Conservation (phyloP, 2,113 vertebrate species). For the Ardeotis arabs region DNA sequence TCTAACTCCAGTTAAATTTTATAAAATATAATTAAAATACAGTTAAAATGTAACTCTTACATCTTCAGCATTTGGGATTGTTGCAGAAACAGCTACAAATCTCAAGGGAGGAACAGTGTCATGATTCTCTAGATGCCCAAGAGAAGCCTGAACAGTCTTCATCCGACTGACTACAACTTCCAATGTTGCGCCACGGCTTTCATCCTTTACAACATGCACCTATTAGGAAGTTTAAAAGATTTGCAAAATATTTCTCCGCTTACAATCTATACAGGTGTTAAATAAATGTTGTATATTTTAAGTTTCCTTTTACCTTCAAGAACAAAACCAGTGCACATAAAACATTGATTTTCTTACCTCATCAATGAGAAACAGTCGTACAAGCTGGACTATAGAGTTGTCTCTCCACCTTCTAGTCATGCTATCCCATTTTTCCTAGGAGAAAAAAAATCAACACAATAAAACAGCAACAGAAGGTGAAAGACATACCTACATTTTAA, state of each 20-base stretch:
- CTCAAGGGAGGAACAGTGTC: constrained; percentile 77
- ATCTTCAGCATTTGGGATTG: constrained; percentile 93
- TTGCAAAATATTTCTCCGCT: not conserved
- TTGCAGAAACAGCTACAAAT: constrained; percentile 95
- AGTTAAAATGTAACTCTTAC: constrained; percentile 77
- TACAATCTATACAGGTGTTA: not conserved
- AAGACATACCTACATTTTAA: not conserved
- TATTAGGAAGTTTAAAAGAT: constrained; percentile 53
- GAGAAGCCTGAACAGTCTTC: constrained; percentile 88
- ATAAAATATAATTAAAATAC: not conserved
- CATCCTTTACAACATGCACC: constrained; percentile 94
- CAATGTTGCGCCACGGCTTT: constrained; percentile 91
- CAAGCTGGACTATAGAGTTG: constrained; percentile 89
- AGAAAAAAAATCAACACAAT: not conserved
- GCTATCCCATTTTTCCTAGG: constrained; percentile 98
- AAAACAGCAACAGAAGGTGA: not conserved
- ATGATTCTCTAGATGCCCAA: constrained; percentile 69
- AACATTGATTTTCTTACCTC: constrained; percentile 78
- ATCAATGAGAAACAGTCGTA: constrained; percentile 94
- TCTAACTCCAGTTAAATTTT: not conserved
- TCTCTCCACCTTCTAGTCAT: constrained; percentile 98
- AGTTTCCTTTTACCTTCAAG: not conserved
- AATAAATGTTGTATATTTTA: not conserved
- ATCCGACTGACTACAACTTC: constrained; percentile 97
- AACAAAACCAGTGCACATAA: constrained; percentile 30